Evolutionary conservation across 2,888 invertebrate genomes (phyloP).

Genomic region (Rhimphoctona megacephalus): DNA sequence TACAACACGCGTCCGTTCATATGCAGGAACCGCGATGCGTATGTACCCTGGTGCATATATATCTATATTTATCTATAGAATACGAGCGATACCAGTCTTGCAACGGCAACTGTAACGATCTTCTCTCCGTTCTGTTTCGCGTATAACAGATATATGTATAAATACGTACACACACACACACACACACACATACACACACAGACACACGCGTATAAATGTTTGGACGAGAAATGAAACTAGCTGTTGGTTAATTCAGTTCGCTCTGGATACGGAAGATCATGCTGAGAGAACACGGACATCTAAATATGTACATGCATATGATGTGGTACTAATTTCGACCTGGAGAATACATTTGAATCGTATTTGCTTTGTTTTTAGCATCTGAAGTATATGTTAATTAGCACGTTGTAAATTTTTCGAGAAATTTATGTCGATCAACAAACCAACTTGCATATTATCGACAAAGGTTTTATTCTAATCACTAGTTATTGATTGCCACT

Average conservation of each 20-base stretch:
- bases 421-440: neutral
- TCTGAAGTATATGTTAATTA: neutral
- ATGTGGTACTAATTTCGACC: neutral
- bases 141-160: constrained; percentile 4
- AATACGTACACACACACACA: constrained; percentile 1
- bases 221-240: constrained; percentile 35
- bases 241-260: constrained; percentile 63
- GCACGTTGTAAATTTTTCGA: neutral
- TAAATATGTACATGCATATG: constrained; percentile 8
- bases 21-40: constrained; percentile 52
- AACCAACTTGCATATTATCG: neutral
- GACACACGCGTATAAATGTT: neutral
- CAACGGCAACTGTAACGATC: constrained; percentile 49
- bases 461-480: neutral
- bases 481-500: neutral
- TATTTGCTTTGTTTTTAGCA: neutral
- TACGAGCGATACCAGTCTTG: constrained; percentile 24
- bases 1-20: constrained; percentile 63
- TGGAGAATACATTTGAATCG: neutral
- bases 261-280: constrained; percentile 57
- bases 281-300: constrained; percentile 8
- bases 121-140: constrained; percentile 36
- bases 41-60: constrained; percentile 1
- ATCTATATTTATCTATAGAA: constrained; percentile 20
- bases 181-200: neutral